A percentile compares a stretch with the other conserved stretches of the same genome.
Evolutionary conservation across 2,797 vertebrate species (phyloP).

Genomic region (Acrocephalus scirpaceus): DNA sequence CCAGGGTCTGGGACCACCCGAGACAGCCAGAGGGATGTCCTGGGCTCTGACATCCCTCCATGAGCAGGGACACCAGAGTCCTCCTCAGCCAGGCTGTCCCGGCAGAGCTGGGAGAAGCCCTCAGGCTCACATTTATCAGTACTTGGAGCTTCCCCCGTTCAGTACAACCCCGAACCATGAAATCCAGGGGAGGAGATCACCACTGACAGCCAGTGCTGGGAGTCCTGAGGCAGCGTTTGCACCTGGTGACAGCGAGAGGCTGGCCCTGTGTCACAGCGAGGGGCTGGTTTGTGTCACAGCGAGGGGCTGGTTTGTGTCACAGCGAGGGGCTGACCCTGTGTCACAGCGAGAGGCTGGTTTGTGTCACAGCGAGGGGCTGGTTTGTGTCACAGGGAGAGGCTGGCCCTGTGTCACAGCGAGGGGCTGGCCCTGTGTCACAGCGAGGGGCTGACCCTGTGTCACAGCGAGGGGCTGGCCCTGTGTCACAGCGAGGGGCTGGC

Average conservation of each 20-base stretch:
- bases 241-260: not conserved
- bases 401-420: not conserved
- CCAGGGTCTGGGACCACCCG: too few relatives aligned
- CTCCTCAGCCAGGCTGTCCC: not conserved
- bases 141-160: too few relatives aligned
- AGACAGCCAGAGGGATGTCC: too few relatives aligned
- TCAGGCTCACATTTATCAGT: not conserved
- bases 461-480: not conserved
- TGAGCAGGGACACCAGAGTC: not conserved
- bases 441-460: too few relatives aligned
- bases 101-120: not conserved
- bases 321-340: not conserved
- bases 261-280: not conserved
- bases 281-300: not conserved
- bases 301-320: not conserved
- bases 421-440: not conserved
- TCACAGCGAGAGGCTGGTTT: not conserved
- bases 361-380: not conserved
- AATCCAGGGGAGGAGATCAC: accelerated
- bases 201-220: not conserved
- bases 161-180: too few relatives aligned
- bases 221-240: not conserved
- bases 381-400: not conserved
- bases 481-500: not conserved
- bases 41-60: too few relatives aligned